Conservation (phyloP, 1,140 invertebrate species). For the Apolygus lucorum region DNA sequence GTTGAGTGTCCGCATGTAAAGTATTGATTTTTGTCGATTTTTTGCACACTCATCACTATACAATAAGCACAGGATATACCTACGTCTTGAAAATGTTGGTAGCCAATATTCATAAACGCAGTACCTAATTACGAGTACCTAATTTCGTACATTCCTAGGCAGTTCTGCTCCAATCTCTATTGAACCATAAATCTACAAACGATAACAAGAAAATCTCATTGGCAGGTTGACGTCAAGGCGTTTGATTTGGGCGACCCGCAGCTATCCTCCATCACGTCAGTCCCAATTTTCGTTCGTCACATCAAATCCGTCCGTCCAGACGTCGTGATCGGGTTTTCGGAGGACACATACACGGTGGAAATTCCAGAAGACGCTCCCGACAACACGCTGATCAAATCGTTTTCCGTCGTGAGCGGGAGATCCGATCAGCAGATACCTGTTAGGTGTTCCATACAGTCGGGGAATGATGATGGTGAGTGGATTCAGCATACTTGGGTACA, state of each 20-base stretch:
- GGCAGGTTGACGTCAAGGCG: slow-evolving; percentile 73
- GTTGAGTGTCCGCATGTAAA: too few relatives aligned
- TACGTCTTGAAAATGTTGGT: too few relatives aligned
- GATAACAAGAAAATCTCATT: too few relatives aligned
- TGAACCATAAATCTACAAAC: too few relatives aligned
- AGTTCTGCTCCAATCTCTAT: too few relatives aligned
- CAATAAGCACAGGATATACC: too few relatives aligned
- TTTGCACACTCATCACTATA: too few relatives aligned
- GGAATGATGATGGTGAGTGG: slow-evolving; percentile 54
- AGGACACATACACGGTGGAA: slow-evolving; percentile 70
- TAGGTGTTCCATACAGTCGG: slow-evolving; percentile 59
- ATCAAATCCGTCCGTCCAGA: slow-evolving; percentile 56
- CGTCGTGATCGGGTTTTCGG: slow-evolving; percentile 69
- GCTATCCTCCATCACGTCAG: slow-evolving; percentile 64
- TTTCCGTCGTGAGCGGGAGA: slow-evolving; percentile 64
- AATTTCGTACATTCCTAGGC: too few relatives aligned
- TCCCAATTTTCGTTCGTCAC: slow-evolving; percentile 74
- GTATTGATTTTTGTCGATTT: too few relatives aligned
- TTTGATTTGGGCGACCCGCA: slow-evolving; percentile 80
- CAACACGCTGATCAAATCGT: slow-evolving; percentile 56
- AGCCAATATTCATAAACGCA: too few relatives aligned
- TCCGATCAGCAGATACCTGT: slow-evolving; percentile 55
- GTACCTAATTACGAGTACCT: too few relatives aligned
- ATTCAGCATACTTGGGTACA: too few relatives aligned
- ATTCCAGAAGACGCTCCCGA: slow-evolving; percentile 64